These are phyloP conservation scores for Phalacrocorax carbo DNA, from an alignment of 2,113 vertebrate genomes.

Conservation along the genomic window DNA sequence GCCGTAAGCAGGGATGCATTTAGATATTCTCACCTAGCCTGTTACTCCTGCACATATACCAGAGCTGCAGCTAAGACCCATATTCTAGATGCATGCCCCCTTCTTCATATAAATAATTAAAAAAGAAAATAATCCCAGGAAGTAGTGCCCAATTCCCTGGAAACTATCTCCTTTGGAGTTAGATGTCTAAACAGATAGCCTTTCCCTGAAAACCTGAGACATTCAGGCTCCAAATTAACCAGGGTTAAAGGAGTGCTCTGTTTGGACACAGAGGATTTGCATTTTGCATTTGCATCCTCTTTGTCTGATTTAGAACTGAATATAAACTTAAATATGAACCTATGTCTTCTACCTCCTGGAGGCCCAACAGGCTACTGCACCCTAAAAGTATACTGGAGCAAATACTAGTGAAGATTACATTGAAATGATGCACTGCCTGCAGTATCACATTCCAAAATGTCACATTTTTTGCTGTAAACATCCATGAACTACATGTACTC, in stretches of 20 bases:
- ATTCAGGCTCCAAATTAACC: neutral
- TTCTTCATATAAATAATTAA: neutral
- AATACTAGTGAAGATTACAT: neutral
- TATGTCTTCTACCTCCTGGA: neutral
- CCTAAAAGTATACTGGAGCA: neutral
- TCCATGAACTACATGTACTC: neutral
- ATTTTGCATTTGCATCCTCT: neutral
- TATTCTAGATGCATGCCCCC: neutral
- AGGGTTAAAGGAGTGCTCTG: neutral
- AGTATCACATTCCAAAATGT: neutral
- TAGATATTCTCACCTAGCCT: neutral
- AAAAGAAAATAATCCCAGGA: neutral
- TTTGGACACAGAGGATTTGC: neutral
- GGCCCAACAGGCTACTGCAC: neutral
- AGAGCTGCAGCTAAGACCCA: neutral
- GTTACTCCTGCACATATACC: neutral
- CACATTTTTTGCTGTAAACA: slow-evolving; percentile 24
- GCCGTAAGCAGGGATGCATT: neutral
- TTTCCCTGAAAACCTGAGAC: neutral
- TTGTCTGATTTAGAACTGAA: neutral
- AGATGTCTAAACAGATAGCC: neutral
- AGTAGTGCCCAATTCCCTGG: neutral
- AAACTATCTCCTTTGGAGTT: neutral
- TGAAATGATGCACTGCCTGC: neutral
- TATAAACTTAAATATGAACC: neutral